A percentile compares a stretch with the other conserved stretches of the same genome.
Evolutionary conservation across 2,888 invertebrate genomes (phyloP).

Genomic region (Baronia brevicornis): DNA sequence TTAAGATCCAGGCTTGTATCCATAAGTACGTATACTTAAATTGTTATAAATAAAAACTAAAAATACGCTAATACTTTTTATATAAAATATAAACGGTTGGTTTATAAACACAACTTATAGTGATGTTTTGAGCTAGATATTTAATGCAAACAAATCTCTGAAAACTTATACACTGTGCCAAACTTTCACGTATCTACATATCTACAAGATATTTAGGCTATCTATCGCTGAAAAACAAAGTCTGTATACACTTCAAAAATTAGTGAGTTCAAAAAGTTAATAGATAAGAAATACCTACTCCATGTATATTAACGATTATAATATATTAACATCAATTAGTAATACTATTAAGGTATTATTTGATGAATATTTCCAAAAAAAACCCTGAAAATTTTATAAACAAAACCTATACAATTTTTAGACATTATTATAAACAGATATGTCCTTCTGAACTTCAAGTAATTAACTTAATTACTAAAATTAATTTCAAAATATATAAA

Average conservation of each 20-base stretch:
- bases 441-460: slow-evolving; percentile 56
- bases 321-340: slow-evolving; percentile 28
- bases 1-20: slow-evolving; percentile 36
- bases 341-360: slow-evolving; percentile 53
- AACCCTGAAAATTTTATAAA: slow-evolving; percentile 28
- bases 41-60: slow-evolving; percentile 38
- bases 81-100: slow-evolving; percentile 46
- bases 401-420: slow-evolving; percentile 41
- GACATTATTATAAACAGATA: slow-evolving; percentile 56
- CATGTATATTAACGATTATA: slow-evolving; percentile 5
- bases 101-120: slow-evolving; percentile 19
- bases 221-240: too few species aligned
- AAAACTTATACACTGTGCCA: slow-evolving; percentile 15
- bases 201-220: slow-evolving; percentile 9
- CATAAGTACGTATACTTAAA: slow-evolving; percentile 25
- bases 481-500: too few species aligned
- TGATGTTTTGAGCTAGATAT: slow-evolving; percentile 23
- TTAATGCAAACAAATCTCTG: slow-evolving; percentile 20
- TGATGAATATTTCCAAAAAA: slow-evolving; percentile 27
- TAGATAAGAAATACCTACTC: too few species aligned
- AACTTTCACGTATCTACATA: slow-evolving; percentile 17
- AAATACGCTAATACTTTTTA: slow-evolving; percentile 40
- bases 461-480: too few species aligned
- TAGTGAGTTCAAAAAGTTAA: too few species aligned
- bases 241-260: too few species aligned